Evolutionary conservation across 2,797 vertebrate genomes (phyloP).

Genomic region (Onychomys leucogaster): DNA sequence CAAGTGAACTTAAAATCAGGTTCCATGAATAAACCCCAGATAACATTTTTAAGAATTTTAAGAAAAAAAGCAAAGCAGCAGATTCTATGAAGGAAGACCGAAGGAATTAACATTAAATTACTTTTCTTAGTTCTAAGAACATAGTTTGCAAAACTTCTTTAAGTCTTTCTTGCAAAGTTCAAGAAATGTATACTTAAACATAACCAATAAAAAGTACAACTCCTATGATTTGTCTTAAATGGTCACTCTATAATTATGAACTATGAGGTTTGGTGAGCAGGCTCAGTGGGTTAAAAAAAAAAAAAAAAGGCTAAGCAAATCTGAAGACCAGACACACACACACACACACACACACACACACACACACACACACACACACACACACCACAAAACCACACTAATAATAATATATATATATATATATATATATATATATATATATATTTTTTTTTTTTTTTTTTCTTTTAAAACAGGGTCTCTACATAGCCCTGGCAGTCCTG

Average conservation of each 20-base stretch:
- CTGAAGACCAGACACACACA: neutral
- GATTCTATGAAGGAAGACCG: neutral
- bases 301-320: neutral
- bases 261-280: neutral
- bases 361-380: neutral
- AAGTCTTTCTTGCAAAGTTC: slow-evolving; percentile 39
- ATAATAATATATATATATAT: no score
- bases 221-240: slow-evolving; percentile 37
- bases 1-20: neutral
- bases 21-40: neutral
- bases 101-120: neutral
- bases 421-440: no score
- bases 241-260: neutral
- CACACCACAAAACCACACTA: neutral
- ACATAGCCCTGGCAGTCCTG: neutral
- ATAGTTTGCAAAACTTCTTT: slow-evolving; percentile 47
- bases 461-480: neutral
- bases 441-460: no score
- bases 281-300: neutral
- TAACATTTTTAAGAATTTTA: neutral
- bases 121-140: slow-evolving; percentile 10
- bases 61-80: neutral
- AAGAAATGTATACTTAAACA: neutral
- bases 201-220: neutral
- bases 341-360: neutral